Conservation (phyloP, 2,797 vertebrate species). For the Enteromius radiatus region DNA sequence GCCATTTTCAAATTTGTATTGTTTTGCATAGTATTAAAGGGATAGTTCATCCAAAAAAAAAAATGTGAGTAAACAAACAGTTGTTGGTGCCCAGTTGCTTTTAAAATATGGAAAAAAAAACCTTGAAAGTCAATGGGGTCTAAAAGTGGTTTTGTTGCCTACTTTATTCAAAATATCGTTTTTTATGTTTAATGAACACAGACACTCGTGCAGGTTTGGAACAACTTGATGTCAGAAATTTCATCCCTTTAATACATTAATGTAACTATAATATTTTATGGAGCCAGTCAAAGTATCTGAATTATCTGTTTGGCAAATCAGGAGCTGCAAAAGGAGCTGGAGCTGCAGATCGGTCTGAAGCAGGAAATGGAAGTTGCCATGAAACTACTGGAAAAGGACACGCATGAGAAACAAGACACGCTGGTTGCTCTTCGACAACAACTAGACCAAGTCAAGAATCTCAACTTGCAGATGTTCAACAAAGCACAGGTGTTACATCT, state of each 20-base stretch:
- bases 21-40: neutral
- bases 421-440: conserved; percentile 90
- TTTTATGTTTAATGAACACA: neutral
- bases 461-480: conserved; percentile 97
- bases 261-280: neutral
- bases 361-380: conserved; percentile 98
- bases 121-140: neutral
- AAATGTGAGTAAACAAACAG: neutral
- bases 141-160: neutral
- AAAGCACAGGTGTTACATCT: conserved; percentile 86
- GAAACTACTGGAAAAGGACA: conserved; percentile 97
- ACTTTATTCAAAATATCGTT: neutral
- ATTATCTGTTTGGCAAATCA: conserved; percentile 63
- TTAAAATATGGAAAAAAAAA: neutral
- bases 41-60: neutral
- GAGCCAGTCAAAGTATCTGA: neutral
- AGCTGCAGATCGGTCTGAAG: conserved; percentile 93
- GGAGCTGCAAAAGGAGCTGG: conserved; percentile 94
- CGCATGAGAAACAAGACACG: conserved; percentile 95
- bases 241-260: neutral
- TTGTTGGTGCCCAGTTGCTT: neutral
- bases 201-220: neutral
- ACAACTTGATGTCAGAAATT: neutral
- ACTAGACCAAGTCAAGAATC: conserved; percentile 94
- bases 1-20: neutral